Evolutionary conservation across 1,140 invertebrate genomes (phyloP).

Genomic region (Lasioglossum albipes): DNA sequence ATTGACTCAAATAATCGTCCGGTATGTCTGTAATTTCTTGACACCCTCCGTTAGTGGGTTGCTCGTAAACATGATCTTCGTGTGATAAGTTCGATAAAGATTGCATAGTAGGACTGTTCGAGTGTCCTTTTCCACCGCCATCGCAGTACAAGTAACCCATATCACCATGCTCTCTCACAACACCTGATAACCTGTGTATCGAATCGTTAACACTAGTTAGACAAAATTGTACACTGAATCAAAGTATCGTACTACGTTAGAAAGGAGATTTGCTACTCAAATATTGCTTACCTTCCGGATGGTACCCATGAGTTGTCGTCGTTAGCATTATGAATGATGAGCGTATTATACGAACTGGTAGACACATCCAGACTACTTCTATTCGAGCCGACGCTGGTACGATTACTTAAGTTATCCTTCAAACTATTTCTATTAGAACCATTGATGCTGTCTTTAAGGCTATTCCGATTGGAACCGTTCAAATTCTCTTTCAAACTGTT

Average conservation of each 20-base stretch:
- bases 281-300: constrained; percentile 77
- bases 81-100: constrained; percentile 75
- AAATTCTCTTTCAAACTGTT: constrained; percentile 83
- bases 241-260: background rate
- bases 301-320: constrained; percentile 85
- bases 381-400: constrained; percentile 82
- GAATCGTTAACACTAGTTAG: background rate
- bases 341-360: constrained; percentile 89
- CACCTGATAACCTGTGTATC: constrained; percentile 70
- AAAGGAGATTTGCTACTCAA: background rate
- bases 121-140: constrained; percentile 79
- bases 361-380: constrained; percentile 87
- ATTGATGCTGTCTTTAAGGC: constrained; percentile 85
- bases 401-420: constrained; percentile 78
- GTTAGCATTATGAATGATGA: constrained; percentile 88
- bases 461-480: constrained; percentile 84
- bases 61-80: constrained; percentile 77
- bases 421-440: constrained; percentile 82
- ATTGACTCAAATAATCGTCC: constrained; percentile 91
- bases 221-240: background rate
- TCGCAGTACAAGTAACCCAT: constrained; percentile 77
- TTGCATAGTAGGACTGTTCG: constrained; percentile 78
- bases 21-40: constrained; percentile 92
- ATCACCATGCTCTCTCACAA: constrained; percentile 75
- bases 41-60: constrained; percentile 77